Percentiles rank a stretch among this genome's conserved stretches.
Evolutionary conservation across 1,140 invertebrate species (phyloP).

Genomic region (Drosophila orosa): DNA sequence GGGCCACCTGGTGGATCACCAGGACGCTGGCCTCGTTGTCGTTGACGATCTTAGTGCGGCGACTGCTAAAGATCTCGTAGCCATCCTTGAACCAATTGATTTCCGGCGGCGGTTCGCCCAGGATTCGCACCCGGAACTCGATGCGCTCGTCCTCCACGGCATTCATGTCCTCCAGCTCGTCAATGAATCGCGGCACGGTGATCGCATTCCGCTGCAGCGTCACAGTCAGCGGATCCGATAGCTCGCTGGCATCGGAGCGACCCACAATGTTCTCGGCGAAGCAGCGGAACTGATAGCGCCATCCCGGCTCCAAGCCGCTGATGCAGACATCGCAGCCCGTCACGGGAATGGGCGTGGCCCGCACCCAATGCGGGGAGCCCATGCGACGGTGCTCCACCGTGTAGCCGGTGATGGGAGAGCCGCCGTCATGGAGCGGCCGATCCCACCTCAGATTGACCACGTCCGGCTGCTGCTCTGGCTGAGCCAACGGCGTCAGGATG

Average conservation of each 20-base stretch:
- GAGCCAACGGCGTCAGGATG: slow-evolving; percentile 87
- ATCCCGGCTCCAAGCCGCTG: slow-evolving; percentile 92
- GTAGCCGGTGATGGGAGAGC: slow-evolving; percentile 94
- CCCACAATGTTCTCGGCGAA: slow-evolving; percentile 94
- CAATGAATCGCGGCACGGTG: slow-evolving; percentile 88
- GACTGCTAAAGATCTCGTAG: slow-evolving; percentile 93
- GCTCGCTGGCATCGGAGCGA: slow-evolving; percentile 90
- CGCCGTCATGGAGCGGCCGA: slow-evolving; percentile 92
- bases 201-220: slow-evolving; percentile 88
- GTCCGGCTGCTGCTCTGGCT: slow-evolving; percentile 90
- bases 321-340: slow-evolving; percentile 89
- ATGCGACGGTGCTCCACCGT: slow-evolving; percentile 91
- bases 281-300: slow-evolving; percentile 95
- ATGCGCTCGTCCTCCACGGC: slow-evolving; percentile 92
- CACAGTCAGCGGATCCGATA: slow-evolving; percentile 91
- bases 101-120: slow-evolving; percentile 92
- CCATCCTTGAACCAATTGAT: slow-evolving; percentile 97
- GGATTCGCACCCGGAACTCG: slow-evolving; percentile 92
- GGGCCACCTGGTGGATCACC: slow-evolving; percentile 91
- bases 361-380: slow-evolving; percentile 91
- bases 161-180: slow-evolving; percentile 88
- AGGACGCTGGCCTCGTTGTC: slow-evolving; percentile 91
- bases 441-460: slow-evolving; percentile 95
- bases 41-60: slow-evolving; percentile 90
- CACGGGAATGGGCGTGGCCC: slow-evolving; percentile 89